Conservation (phyloP, 2,797 vertebrate species). For the Diplodus sargus region DNA sequence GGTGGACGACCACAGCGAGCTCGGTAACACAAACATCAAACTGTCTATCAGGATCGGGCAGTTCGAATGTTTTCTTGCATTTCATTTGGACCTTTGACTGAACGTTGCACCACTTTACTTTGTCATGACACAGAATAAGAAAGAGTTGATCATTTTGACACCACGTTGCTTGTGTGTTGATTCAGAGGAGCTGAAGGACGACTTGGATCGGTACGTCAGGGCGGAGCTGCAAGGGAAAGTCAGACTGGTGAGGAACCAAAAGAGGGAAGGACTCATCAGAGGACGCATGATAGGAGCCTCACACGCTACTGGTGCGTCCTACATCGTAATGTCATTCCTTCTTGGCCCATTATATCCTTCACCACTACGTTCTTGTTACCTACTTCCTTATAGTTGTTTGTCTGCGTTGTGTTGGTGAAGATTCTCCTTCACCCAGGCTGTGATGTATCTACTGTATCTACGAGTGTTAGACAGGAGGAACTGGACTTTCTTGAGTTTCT, state of each 20-base stretch:
- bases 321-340: neutral
- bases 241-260: conserved; percentile 90
- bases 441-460: no score
- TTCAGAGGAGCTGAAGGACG: conserved; percentile 92
- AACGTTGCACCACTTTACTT: no score
- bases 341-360: neutral
- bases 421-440: no score
- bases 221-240: conserved; percentile 88
- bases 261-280: conserved; percentile 93
- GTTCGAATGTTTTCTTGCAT: neutral
- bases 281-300: conserved; percentile 96
- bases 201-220: conserved; percentile 86
- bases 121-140: neutral
- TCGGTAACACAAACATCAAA: conserved; percentile 77
- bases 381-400: neutral
- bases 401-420: no score
- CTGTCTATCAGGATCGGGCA: neutral
- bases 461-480: no score
- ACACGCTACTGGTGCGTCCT: conserved; percentile 89
- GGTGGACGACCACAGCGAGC: conserved; percentile 94
- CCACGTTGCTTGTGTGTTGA: neutral
- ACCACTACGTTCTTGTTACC: neutral
- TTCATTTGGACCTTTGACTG: no score
- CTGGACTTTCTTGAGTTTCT: no score
- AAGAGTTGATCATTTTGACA: neutral